Conservation (phyloP, 1,140 invertebrate species). For the Drosophila persimilis region DNA sequence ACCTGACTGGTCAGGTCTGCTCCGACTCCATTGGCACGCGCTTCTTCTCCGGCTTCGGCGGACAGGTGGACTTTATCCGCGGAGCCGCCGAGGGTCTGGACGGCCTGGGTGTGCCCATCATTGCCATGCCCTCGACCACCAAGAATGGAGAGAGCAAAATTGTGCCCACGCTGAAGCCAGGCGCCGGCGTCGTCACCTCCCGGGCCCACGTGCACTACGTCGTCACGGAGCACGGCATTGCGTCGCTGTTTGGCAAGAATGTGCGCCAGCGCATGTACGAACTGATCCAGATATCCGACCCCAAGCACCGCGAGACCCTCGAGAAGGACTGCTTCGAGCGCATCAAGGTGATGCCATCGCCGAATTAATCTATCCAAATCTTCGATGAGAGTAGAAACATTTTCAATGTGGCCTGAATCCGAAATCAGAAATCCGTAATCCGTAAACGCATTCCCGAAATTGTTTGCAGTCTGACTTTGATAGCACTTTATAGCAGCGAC, state of each 20-base stretch:
- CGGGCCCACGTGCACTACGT: constrained; percentile 96
- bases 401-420: constrained; percentile 22
- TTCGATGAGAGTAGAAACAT: constrained; percentile 4
- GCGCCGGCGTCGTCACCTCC: constrained; percentile 96
- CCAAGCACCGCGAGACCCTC: constrained; percentile 92
- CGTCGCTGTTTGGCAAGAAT: constrained; percentile 94
- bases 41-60: constrained; percentile 97
- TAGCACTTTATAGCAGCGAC: background rate
- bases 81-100: constrained; percentile 96
- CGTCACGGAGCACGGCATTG: constrained; percentile 96
- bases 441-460: constrained; percentile 49
- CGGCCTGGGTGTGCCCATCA: constrained; percentile 95
- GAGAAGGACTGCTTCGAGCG: constrained; percentile 95
- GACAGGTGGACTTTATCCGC: constrained; percentile 97
- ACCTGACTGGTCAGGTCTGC: constrained; percentile 96
- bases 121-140: constrained; percentile 94
- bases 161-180: constrained; percentile 92
- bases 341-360: constrained; percentile 92
- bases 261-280: constrained; percentile 94
- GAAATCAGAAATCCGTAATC: constrained; percentile 12
- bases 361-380: constrained; percentile 20
- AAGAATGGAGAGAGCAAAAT: constrained; percentile 95
- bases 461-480: constrained; percentile 25
- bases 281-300: constrained; percentile 95
- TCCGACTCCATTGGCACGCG: constrained; percentile 96